Conservation (phyloP, 2,888 invertebrate genomes). For the Hirtodrosophila histrioides region DNA sequence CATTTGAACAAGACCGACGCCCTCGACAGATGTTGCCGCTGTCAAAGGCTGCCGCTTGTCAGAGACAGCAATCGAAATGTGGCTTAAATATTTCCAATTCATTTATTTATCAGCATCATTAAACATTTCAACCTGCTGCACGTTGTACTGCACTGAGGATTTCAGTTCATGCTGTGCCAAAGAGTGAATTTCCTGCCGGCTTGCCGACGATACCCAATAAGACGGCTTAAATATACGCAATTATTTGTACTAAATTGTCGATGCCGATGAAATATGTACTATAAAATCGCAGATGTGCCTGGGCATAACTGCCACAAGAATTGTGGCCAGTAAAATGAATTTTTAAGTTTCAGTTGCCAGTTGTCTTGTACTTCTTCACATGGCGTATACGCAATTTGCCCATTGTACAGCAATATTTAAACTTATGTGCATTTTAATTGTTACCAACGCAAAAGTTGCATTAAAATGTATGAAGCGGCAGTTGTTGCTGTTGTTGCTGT, state of each 20-base stretch:
- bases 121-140: constrained; percentile 66
- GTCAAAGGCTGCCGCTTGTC: constrained; percentile 51
- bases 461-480: constrained; percentile 60
- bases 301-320: constrained; percentile 1
- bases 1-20: constrained; percentile 52
- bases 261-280: no score
- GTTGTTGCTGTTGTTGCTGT: constrained; percentile 31
- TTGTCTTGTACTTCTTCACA: constrained; percentile 14
- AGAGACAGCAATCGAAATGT: constrained; percentile 54
- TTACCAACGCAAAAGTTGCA: constrained; percentile 63
- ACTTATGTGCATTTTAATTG: constrained; percentile 80
- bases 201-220: no score
- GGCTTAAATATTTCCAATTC: constrained; percentile 75
- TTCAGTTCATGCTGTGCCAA: no score
- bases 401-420: constrained; percentile 49
- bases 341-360: constrained; percentile 14
- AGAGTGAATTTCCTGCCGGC: no score
- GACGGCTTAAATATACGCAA: no score
- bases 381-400: constrained; percentile 44
- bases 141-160: background rate
- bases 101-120: constrained; percentile 79
- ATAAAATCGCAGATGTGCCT: constrained; percentile 7
- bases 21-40: constrained; percentile 49
- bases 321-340: constrained; percentile 12
- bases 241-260: no score